Conservation (phyloP, 92 coral and sea anemone genomes). For the Epizoanthus fatuus region DNA sequence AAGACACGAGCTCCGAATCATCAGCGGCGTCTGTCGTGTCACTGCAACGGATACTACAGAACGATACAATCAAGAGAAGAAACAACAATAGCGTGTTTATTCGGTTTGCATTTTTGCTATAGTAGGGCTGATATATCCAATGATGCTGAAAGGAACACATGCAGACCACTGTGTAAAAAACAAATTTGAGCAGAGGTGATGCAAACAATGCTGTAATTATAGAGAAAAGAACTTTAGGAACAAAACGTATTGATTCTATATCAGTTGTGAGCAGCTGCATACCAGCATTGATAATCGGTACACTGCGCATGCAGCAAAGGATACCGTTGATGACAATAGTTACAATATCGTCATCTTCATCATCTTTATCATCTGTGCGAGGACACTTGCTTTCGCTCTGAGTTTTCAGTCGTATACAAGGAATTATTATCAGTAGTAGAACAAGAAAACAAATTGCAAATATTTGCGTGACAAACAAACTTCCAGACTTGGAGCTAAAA, state of each 20-base stretch:
- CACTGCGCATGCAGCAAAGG: neutral
- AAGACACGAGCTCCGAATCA: conserved; percentile 28
- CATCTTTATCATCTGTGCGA: neutral
- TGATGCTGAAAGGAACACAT: neutral
- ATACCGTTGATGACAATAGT: neutral
- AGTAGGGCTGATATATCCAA: neutral
- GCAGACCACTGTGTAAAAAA: neutral
- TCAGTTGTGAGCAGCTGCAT: neutral
- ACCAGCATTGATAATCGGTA: neutral
- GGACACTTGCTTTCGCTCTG: neutral
- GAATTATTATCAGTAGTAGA: neutral
- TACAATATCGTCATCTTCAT: neutral
- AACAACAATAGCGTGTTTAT: neutral
- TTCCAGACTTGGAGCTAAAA: neutral
- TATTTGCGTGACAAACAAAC: neutral
- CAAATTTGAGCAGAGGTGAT: conserved; percentile 3
- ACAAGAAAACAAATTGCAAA: neutral
- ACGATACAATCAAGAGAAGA: neutral
- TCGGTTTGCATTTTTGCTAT: neutral
- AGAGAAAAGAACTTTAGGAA: conserved; percentile 3
- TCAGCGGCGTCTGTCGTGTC: conserved; percentile 6
- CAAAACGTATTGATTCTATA: neutral
- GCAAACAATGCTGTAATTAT: neutral
- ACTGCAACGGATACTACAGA: conserved; percentile 25
- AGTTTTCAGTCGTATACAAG: neutral